Percentiles rank a stretch among this genome's conserved stretches.
phyloP scores from a whole-genome alignment of 2,888 invertebrate genomes.

The Electrophaes corylata region DNA sequence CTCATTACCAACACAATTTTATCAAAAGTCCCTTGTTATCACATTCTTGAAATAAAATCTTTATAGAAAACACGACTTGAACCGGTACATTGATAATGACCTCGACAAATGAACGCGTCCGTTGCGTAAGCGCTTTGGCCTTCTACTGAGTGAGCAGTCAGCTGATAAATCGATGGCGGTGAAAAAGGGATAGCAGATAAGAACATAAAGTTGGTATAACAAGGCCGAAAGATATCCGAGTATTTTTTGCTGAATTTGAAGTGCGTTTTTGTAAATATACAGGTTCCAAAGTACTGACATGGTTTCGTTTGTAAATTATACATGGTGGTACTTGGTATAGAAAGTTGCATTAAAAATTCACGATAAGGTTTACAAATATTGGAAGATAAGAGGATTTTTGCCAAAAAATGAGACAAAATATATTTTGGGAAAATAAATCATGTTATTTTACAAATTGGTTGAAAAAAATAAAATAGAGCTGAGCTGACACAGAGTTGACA shows the following conservation, averaged over 20 bases:
- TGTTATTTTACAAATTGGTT: no score
- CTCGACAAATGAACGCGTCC: conserved; percentile 33
- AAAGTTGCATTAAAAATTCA: no score
- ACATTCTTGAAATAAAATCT: neutral
- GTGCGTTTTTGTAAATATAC: conserved; percentile 5
- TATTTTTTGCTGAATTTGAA: neutral
- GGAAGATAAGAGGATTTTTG: no score
- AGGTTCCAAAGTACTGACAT: conserved; percentile 1
- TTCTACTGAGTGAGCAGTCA: conserved; percentile 44
- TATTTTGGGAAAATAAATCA: no score
- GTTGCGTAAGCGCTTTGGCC: conserved; percentile 43
- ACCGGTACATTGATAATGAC: conserved; percentile 8
- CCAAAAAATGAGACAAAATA: no score
- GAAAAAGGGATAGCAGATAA: conserved; percentile 27
- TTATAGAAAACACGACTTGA: neutral
- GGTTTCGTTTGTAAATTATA: neutral
- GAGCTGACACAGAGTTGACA: no score
- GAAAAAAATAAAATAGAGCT: no score
- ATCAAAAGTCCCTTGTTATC: neutral
- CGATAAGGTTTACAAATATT: no score
- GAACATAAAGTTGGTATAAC: neutral
- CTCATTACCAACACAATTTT: neutral
- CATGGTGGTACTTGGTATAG: no score
- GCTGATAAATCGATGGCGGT: conserved; percentile 12
- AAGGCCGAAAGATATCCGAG: neutral